Percentiles rank a stretch among this genome's conserved stretches.
Conservation (phyloP, 2,113 vertebrate species). For the Crotalus horridus region DNA sequence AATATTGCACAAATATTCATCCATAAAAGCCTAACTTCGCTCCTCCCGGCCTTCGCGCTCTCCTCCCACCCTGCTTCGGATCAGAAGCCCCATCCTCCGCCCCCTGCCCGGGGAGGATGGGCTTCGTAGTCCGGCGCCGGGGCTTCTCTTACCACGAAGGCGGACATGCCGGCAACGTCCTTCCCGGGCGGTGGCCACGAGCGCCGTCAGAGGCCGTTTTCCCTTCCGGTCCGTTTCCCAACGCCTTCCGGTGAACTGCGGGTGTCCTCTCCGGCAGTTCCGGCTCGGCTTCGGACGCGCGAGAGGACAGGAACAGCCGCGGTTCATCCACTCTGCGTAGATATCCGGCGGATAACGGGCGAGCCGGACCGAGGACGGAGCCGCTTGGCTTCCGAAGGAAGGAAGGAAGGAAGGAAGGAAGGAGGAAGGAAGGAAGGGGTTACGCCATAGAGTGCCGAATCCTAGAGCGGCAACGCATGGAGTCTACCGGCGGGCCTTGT, state of each 20-base stretch:
- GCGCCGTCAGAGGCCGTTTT: too few relatives aligned
- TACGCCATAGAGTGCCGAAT: background rate
- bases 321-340: background rate
- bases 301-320: background rate
- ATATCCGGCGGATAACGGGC: background rate
- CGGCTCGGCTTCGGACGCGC: background rate
- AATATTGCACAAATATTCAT: background rate
- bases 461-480: background rate
- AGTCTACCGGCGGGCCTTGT: too few relatives aligned
- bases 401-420: background rate
- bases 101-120: background rate
- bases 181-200: background rate
- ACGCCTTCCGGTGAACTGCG: background rate
- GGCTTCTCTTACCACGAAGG: background rate
- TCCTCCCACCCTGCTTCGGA: background rate
- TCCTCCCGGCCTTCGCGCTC: background rate
- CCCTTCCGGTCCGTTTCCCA: background rate
- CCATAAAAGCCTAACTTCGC: background rate
- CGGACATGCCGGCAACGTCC: background rate
- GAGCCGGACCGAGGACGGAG: too few relatives aligned
- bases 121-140: background rate
- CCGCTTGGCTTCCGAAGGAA: background rate
- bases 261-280: background rate
- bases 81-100: background rate
- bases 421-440: background rate